Conservation (phyloP, 2,797 vertebrate genomes). For the Crenichthys baileyi region DNA sequence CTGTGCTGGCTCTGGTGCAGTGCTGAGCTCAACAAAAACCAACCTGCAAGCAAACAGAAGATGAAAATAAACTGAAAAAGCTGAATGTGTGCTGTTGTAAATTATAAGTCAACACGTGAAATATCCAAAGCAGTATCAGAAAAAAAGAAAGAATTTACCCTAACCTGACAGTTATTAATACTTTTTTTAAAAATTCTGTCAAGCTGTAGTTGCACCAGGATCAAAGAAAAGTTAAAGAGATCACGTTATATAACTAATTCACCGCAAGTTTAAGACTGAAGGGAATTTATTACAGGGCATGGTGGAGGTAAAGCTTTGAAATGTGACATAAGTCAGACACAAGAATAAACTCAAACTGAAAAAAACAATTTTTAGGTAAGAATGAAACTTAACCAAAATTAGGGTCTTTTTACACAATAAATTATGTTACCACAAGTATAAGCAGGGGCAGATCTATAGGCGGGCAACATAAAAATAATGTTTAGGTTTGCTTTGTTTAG, state of each 20-base stretch:
- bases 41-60: conserved; percentile 60
- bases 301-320: conserved; percentile 1
- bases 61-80: background rate
- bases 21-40: conserved; percentile 76
- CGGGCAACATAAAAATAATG: too few species aligned
- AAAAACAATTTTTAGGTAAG: conserved; percentile 1
- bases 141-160: background rate
- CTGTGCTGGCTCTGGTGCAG: conserved; percentile 44
- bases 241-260: background rate
- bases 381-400: background rate
- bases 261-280: background rate
- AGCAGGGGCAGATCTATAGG: too few species aligned
- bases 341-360: conserved; percentile 37
- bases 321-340: conserved; percentile 18
- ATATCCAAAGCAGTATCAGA: background rate
- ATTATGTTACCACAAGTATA: background rate
- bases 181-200: background rate
- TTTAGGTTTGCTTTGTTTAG: too few species aligned
- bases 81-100: background rate
- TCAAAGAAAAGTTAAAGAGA: background rate
- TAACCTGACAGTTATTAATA: background rate
- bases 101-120: background rate
- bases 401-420: background rate
- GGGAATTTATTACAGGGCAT: background rate
- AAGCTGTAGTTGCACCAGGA: background rate